Evolutionary conservation across 2,113 vertebrate species (phyloP).

Genomic region (Tachysurus fulvidraco): DNA sequence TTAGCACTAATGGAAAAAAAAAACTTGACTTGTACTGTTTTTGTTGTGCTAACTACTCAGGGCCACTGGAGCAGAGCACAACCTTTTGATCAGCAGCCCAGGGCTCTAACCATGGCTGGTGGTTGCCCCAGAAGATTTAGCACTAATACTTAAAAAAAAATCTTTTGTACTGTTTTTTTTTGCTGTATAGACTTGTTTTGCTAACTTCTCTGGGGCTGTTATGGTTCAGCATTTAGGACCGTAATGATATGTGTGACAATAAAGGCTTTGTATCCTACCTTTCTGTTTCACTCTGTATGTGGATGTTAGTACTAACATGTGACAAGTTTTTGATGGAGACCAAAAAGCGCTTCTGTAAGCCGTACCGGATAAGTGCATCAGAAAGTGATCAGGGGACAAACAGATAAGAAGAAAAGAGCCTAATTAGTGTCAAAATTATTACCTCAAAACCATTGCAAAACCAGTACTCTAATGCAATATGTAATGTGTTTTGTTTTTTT

Average conservation of each 20-base stretch:
- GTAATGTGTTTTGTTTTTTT: not conserved
- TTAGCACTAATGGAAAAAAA: not conserved
- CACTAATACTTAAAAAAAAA: not conserved
- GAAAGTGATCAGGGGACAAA: not conserved
- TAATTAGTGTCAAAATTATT: not conserved
- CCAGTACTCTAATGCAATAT: not conserved
- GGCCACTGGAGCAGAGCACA: not conserved
- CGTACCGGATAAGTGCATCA: not conserved
- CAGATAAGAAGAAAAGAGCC: not conserved
- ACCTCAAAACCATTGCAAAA: not conserved
- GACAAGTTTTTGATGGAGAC: not conserved
- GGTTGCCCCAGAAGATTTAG: not conserved
- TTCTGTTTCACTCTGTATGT: not conserved
- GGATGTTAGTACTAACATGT: not conserved
- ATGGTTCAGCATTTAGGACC: not conserved
- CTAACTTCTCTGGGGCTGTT: not conserved
- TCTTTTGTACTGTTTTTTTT: not conserved
- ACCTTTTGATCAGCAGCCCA: not conserved
- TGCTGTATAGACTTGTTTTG: not conserved
- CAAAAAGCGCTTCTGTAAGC: not conserved
- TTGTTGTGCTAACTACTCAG: not conserved
- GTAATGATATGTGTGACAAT: not conserved
- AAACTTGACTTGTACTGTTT: not conserved
- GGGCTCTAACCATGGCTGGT: not conserved
- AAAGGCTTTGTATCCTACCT: not conserved